Evolutionary conservation across 2,797 vertebrate genomes (phyloP).

Genomic region (Oreochromis grahami): DNA sequence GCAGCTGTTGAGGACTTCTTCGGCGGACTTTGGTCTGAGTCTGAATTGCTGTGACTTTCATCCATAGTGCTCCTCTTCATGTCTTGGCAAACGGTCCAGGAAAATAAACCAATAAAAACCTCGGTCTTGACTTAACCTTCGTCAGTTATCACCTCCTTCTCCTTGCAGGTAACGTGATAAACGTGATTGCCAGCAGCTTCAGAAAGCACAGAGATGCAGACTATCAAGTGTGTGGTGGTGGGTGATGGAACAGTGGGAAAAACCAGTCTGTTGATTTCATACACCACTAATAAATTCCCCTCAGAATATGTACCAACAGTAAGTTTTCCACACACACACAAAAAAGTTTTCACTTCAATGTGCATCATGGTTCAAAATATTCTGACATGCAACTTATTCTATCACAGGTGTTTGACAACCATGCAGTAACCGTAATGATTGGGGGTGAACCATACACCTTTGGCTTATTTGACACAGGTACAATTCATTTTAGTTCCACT

Average conservation of each 20-base stretch:
- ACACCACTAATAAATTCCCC: conserved; percentile 84
- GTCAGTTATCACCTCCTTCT: neutral
- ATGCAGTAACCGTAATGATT: conserved; percentile 83
- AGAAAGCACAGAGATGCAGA: conserved; percentile 74
- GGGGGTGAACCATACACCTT: conserved; percentile 81
- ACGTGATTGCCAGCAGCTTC: conserved; percentile 3
- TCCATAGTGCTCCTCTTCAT: neutral
- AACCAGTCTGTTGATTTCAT: conserved; percentile 84
- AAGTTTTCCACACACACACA: conserved; percentile 52
- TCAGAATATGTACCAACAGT: conserved; percentile 83
- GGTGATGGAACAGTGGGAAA: conserved; percentile 84
- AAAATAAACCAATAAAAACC: neutral
- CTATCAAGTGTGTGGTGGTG: conserved; percentile 84
- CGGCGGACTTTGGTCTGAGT: too few relatives aligned
- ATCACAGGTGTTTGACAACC: conserved; percentile 79
- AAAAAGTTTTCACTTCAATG: neutral
- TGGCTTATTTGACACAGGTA: conserved; percentile 82
- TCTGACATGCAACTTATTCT: neutral
- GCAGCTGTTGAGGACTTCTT: neutral
- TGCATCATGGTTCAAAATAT: neutral
- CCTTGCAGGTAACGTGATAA: conserved; percentile 13
- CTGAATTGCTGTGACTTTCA: neutral
- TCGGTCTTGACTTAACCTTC: neutral
- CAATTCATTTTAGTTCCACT: neutral
- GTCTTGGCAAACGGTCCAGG: neutral